These are phyloP conservation scores for Acyrthosiphon pisum DNA, from an alignment of 1,140 invertebrate species.

Conservation along the genomic window DNA sequence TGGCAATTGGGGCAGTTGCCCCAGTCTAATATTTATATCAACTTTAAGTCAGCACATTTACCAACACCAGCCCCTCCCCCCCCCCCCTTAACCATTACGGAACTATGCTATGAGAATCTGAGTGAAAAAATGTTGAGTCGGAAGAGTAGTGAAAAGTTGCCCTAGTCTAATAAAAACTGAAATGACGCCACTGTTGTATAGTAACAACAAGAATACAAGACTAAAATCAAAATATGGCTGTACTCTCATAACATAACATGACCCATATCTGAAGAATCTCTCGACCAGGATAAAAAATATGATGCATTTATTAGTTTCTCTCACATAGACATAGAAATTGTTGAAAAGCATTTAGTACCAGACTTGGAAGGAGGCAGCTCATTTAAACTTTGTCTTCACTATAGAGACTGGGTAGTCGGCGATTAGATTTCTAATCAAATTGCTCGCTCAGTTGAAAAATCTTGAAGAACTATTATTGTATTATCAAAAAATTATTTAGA, in stretches of 20 bases:
- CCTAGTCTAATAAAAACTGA: no score
- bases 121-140: no score
- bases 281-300: slow-evolving; percentile 79
- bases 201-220: slow-evolving; percentile 71
- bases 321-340: slow-evolving; percentile 79
- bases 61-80: no score
- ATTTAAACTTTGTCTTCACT: slow-evolving; percentile 79
- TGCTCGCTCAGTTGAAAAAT: slow-evolving; percentile 76
- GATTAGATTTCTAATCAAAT: slow-evolving; percentile 84
- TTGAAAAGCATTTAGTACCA: slow-evolving; percentile 72
- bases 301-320: slow-evolving; percentile 91
- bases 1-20: no score
- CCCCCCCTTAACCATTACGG: no score
- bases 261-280: slow-evolving; percentile 74
- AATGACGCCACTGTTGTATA: no score
- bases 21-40: no score
- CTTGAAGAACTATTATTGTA: slow-evolving; percentile 81
- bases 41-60: no score
- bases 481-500: slow-evolving; percentile 82
- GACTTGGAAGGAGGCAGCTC: slow-evolving; percentile 70
- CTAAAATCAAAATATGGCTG: slow-evolving; percentile 75
- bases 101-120: no score
- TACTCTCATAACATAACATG: slow-evolving; percentile 72
- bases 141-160: no score
- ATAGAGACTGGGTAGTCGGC: slow-evolving; percentile 80